These are phyloP conservation scores for Diabrotica undecimpunctata DNA, from an alignment of 1,140 invertebrate species.

Conservation along the genomic window DNA sequence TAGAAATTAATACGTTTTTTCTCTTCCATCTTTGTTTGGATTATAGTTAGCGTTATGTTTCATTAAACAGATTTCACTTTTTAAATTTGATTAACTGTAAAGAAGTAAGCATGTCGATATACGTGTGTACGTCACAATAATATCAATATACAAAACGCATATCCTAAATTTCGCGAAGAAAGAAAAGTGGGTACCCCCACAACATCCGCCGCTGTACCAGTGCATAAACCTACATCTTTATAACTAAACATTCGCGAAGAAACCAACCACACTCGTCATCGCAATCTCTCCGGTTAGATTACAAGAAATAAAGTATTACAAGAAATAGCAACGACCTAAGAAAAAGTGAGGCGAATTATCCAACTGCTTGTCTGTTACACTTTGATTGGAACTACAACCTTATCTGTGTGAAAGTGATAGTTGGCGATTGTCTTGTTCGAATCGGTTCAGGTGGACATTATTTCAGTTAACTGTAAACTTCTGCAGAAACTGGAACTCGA, in stretches of 20 bases:
- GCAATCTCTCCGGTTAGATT: neutral
- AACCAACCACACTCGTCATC: neutral
- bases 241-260: neutral
- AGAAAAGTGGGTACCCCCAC: no score
- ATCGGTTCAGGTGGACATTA: neutral
- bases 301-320: neutral
- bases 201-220: no score
- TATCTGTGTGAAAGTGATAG: constrained; percentile 2
- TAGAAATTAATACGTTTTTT: no score
- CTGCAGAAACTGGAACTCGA: neutral
- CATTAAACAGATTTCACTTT: no score
- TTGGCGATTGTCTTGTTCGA: neutral
- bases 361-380: neutral
- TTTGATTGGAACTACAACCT: neutral
- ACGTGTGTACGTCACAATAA: no score
- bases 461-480: neutral
- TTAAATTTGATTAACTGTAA: no score
- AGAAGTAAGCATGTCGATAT: no score
- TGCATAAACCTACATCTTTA: no score
- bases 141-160: no score
- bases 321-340: constrained; percentile 1
- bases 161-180: no score
- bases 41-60: no score
- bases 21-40: no score
- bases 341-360: constrained; percentile 2